These are phyloP conservation scores for Todus mexicanus DNA, from an alignment of 2,797 vertebrate species.

Conservation along the genomic window DNA sequence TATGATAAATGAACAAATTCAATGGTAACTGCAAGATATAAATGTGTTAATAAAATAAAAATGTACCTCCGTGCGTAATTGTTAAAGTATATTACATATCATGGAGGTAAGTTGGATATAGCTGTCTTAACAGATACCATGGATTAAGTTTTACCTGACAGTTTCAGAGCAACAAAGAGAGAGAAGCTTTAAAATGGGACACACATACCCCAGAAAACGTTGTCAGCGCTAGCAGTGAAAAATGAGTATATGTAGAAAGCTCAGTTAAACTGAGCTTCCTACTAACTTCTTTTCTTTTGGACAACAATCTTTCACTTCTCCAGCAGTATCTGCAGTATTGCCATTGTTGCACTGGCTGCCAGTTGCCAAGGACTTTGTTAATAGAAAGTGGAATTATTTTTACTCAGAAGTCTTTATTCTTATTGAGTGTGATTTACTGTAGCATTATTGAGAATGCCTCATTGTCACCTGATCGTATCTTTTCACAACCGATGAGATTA, in stretches of 20 bases:
- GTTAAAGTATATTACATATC: neutral
- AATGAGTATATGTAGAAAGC: neutral
- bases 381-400: slow-evolving; percentile 46
- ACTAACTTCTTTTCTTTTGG: neutral
- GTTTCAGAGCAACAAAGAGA: neutral
- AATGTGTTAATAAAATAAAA: neutral
- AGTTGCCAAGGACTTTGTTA: neutral
- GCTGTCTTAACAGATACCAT: neutral
- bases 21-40: neutral
- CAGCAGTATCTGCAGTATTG: neutral
- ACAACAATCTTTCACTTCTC: neutral
- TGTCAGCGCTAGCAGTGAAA: neutral
- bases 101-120: neutral
- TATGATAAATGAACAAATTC: neutral
- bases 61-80: neutral
- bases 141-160: slow-evolving; percentile 3
- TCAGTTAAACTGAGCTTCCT: neutral
- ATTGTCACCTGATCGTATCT: slow-evolving; percentile 37
- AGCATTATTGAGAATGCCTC: slow-evolving; percentile 36
- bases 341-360: neutral
- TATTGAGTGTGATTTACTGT: slow-evolving; percentile 39
- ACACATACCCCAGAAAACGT: neutral
- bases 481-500: slow-evolving; percentile 28
- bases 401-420: slow-evolving; percentile 16
- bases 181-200: neutral